Percentiles rank a stretch among this genome's conserved stretches.
phyloP scores from a whole-genome alignment of 2,888 invertebrate species.

The Himalopsyche tibetana region DNA sequence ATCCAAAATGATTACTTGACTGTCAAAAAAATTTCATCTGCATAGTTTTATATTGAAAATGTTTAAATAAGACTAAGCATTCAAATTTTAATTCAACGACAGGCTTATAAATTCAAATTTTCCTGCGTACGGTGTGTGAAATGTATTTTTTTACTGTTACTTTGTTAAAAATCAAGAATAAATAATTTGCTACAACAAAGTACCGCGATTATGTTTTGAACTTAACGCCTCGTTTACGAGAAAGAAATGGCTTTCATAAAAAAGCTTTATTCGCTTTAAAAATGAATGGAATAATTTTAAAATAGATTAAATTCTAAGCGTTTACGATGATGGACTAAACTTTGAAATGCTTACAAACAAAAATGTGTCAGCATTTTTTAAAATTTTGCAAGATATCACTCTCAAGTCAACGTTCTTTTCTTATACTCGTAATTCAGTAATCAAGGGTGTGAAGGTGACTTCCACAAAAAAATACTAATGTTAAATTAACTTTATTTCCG shows the following conservation, averaged over 20 bases:
- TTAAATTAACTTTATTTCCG: no score
- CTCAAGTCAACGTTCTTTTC: background rate
- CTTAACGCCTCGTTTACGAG: background rate
- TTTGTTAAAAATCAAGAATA: no score
- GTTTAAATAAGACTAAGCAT: no score
- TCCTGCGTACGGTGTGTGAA: no score
- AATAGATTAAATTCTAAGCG: slow-evolving; percentile 13
- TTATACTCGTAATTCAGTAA: background rate
- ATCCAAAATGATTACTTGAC: no score
- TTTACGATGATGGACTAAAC: slow-evolving; percentile 4
- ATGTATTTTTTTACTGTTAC: no score
- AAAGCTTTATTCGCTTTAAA: slow-evolving; percentile 12
- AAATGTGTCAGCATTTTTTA: background rate
- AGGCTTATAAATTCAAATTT: no score
- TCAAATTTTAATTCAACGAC: no score
- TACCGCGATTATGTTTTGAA: background rate
- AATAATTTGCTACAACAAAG: no score
- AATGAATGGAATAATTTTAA: slow-evolving; percentile 28
- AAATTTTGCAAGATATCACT: background rate
- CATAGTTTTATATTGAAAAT: no score
- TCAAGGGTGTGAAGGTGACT: background rate
- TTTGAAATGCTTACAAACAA: background rate
- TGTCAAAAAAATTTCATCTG: no score
- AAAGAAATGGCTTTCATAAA: background rate
- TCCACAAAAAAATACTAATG: no score